Evolutionary conservation across 2,797 vertebrate species (phyloP).

Genomic region (Borostomias antarcticus): DNA sequence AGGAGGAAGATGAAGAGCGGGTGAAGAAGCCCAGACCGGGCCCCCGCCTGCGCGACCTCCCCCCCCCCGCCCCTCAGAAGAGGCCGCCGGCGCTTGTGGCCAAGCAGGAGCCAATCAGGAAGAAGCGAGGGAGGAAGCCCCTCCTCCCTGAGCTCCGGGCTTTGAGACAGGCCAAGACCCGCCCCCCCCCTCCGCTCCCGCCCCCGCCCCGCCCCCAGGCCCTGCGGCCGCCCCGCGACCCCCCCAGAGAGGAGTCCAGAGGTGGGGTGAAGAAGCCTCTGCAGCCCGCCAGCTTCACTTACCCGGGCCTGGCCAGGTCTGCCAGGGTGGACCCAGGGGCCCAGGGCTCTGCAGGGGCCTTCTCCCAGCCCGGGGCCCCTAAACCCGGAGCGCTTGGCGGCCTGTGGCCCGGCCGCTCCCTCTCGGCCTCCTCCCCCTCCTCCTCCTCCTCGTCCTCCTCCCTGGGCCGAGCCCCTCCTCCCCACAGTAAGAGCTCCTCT

Average conservation of each 20-base stretch:
- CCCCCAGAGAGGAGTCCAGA: slow-evolving; percentile 52
- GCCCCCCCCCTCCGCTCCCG: slow-evolving; percentile 33
- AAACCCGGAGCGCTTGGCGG: slow-evolving; percentile 48
- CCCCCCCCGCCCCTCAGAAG: slow-evolving; percentile 85
- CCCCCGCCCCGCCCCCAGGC: slow-evolving; percentile 70
- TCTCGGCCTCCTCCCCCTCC: slow-evolving; percentile 28
- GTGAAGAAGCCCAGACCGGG: slow-evolving; percentile 80
- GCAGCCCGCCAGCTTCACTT: slow-evolving; percentile 79
- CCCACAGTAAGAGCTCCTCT: slow-evolving; percentile 47
- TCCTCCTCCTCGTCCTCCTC: slow-evolving; percentile 37
- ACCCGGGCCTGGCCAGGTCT: slow-evolving; percentile 61
- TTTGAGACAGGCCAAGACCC: slow-evolving; percentile 71
- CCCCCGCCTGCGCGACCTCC: slow-evolving; percentile 78
- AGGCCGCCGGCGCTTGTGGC: slow-evolving; percentile 88
- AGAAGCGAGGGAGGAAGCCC: slow-evolving; percentile 89
- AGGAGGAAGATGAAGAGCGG: slow-evolving; percentile 84
- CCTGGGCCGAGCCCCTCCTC: slow-evolving; percentile 34
- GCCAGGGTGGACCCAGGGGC: slow-evolving; percentile 49
- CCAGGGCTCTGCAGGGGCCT: slow-evolving; percentile 50
- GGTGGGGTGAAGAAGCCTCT: slow-evolving; percentile 71
- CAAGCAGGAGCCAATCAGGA: slow-evolving; percentile 80
- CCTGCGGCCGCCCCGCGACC: slow-evolving; percentile 72
- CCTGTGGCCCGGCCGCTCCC: slow-evolving; percentile 51
- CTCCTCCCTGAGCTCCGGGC: slow-evolving; percentile 85
- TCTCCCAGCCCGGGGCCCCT: slow-evolving; percentile 47